Evolutionary conservation across 2,888 invertebrate species (phyloP).

Genomic region (Erebia epiphron): DNA sequence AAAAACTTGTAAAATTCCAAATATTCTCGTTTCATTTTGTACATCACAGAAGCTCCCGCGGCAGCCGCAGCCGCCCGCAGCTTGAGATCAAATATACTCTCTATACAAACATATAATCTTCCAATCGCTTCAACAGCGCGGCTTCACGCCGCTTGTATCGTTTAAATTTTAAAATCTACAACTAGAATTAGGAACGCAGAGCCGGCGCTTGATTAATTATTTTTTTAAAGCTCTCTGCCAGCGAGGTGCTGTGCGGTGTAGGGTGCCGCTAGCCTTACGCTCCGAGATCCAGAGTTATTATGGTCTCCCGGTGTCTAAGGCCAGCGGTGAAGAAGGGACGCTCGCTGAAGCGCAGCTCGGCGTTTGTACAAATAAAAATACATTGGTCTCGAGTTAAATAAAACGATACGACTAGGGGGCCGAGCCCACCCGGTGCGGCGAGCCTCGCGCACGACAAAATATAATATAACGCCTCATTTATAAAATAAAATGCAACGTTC

Average conservation of each 20-base stretch:
- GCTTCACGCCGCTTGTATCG: slow-evolving; percentile 63
- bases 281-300: too few relatives aligned
- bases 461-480: slow-evolving; percentile 64
- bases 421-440: slow-evolving; percentile 52
- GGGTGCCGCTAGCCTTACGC: slow-evolving; percentile 27
- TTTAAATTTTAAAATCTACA: slow-evolving; percentile 73
- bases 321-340: slow-evolving; percentile 27
- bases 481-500: slow-evolving; percentile 66
- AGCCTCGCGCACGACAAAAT: slow-evolving; percentile 56
- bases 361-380: slow-evolving; percentile 68
- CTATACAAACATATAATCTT: slow-evolving; percentile 78
- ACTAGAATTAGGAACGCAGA: slow-evolving; percentile 67
- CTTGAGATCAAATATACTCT: slow-evolving; percentile 77
- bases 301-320: neutral
- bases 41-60: slow-evolving; percentile 78
- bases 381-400: slow-evolving; percentile 79
- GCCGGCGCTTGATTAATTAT: slow-evolving; percentile 50
- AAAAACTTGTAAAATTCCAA: slow-evolving; percentile 82
- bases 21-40: slow-evolving; percentile 78
- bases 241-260: slow-evolving; percentile 49
- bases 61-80: slow-evolving; percentile 61
- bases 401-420: slow-evolving; percentile 72
- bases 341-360: slow-evolving; percentile 51
- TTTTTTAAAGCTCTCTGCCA: slow-evolving; percentile 67
- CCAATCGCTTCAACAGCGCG: slow-evolving; percentile 69